Evolutionary conservation across 2,113 vertebrate genomes (phyloP), one percentile per base, ranked within the genome.

Genomic region (Oreochromis spilurus): DNA sequence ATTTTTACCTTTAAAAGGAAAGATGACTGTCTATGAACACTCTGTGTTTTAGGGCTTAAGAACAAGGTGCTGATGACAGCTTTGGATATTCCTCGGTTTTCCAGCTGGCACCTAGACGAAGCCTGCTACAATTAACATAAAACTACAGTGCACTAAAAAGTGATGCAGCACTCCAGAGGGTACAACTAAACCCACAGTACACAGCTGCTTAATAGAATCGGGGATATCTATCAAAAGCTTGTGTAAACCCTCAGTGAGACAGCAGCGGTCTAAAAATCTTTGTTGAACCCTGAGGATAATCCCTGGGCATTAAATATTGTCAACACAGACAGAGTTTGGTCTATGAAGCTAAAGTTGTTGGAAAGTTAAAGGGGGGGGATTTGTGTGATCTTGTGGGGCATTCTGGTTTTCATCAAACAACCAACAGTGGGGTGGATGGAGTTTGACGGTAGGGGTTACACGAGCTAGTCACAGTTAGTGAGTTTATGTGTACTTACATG

Each of bases 321-420:
- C 95, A 96, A 95, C 94, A 96, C 90, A 93, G 93, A 95, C 95
- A 89, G 89, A 91, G 91, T 93, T 93, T 92, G 90, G 89, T 83
- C 92, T 87, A 5, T 85, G 82, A 91, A 91, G 92, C 83, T 89
- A 83, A 86, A 89, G 81, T 91, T 93, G 86, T 87, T 86, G 91
- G 83, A 83, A 94, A 93, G 91, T 93, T 94, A 83, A 91, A 79
- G 65, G 87, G 90, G 91, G 10, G 21, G 12, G 91, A 90, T 95
- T 96, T 88, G 85, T 84, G 86, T 7, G 80, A 83, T 91, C 85
- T 81, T 84, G 72, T 60, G 86, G 92, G 85, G 70, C 92, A 89
- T 84, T 96, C 95, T 96, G 95, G 85, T 92, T 95, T 95, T 93
- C 87, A 87, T 95, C 95, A 96, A 96, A 93, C 85, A 89, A 87